Base-by-base conservation (phyloP, 2,888 invertebrate species). In the Nycteola revayana region DNA sequence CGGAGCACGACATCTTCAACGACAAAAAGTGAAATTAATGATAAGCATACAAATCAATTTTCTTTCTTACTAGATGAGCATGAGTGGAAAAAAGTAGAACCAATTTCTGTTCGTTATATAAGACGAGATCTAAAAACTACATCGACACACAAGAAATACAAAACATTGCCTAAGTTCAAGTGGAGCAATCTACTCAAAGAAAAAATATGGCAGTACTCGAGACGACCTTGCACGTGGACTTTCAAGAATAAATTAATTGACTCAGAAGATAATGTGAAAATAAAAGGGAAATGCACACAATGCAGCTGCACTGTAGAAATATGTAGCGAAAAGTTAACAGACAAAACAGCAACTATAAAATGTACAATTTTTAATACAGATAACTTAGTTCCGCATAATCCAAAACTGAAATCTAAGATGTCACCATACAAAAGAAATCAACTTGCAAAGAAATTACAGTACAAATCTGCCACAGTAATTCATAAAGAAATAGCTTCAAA, bases 31-130 rank as follows among this genome's bases (percentile, higher is more conserved):
- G 30, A 30, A 36, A 30, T 30, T 26, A 30, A 36, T 30, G 30
- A 30, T 31, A 31, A 36, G 26, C 30, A 30, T 31, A 33, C 32
- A 31, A 27, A 32, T 27, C 27, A 36, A 32, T 38, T 38, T 38
- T 26, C 23, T 26, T 26, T 26, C 26, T 26, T 26, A 26, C 26
- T 26, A 26, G 26, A 26, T 26, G 26, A 26, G 26, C 26, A 26
- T 26, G 26, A 26, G 26, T 26, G 26, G 26, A 26, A 26, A 26
- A 26, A 26, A 26, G 26, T 26, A 26, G 26, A 26, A 26, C 26
- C 26, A 26, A 26, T 26, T 26, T 26, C 26, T 26, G 26, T 26
- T 26, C 26, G 26, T 26, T 26, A 14, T 26, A 26, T 26, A 26
- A 26, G 26, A 26, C 26, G 26, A 26, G 26, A 26, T 26, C 26